Base-by-base conservation (phyloP, 92 coral and sea anemone genomes). In the Diadumene lineata region DNA sequence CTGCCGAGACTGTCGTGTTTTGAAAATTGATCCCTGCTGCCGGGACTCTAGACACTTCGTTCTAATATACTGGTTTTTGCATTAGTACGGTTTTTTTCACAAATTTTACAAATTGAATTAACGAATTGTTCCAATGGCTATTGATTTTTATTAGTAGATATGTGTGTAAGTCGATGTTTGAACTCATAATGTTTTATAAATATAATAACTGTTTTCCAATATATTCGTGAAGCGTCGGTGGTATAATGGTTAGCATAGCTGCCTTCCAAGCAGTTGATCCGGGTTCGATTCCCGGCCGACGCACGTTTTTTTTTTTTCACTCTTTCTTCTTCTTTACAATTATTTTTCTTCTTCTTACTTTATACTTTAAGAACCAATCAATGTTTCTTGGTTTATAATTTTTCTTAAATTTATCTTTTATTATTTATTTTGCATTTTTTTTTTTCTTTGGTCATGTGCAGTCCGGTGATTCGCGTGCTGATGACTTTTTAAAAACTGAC, bases 181-280 rank as follows among this genome's bases (percentile, higher is more conserved):
- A n/a, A n/a, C n/a, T n/a, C n/a, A n/a, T n/a, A n/a, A n/a, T n/a
- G n/a, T n/a, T n/a, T n/a, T n/a, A n/a, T n/a, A n/a, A n/a, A n/a
- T n/a, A n/a, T n/a, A n/a, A n/a, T n/a, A n/a, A n/a, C n/a, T n/a
- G n/a, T n/a, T n/a, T n/a, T n/a, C n/a, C n/a, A n/a, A n/a, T n/a
- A n/a, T n/a, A n/a, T n/a, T n/a, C n/a, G n/a, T 53, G 64, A 1
- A 31, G 94, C 97, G 96, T 92, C 89, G 92, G 97, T 89, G 97
- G 97, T 89, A 84, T 92, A 92, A 87, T 89, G 96, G 97, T 89
- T 81, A 92, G 97, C 94, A 92, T 92, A 84, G 97, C 96, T 89
- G 97, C 97, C 97, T 92, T 92, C 96, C 92, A 92, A 92, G 97
- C 97, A 92, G 92, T 92, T 84, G 97, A 89, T 82, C 97, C 96